Evolutionary conservation across 2,888 invertebrate species (phyloP), one percentile per base, ranked within the genome.

Genomic region (Seladonia tumulorum): DNA sequence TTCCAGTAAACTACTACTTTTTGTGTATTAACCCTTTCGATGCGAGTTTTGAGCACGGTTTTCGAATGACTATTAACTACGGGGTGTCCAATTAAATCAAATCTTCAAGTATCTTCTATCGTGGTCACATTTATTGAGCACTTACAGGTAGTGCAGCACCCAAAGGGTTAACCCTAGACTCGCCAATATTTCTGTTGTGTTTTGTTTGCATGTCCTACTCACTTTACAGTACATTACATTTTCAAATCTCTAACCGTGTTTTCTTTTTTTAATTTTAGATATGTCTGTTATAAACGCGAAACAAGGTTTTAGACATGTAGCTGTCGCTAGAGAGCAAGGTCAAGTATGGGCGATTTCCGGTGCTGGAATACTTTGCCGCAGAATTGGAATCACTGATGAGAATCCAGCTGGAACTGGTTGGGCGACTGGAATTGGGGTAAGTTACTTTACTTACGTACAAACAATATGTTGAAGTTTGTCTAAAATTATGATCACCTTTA

Each of bases 301-400:
- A 82, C 95, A 95, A 92, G 96, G 97, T 35, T 97, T 97, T 93
- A 97, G 97, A 91, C 97, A 97, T 81, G 96, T 98, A 2, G 97
- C 97, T 14, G 97, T 97, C 57, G 97, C 97, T 72, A 93, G 93
- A 18, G 96, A 96, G 75, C 94, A 93, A 66, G 95, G 95, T 25
- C 97, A 97, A 94, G 97, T 98, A 70, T 98, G 98, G 98, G 98
- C 97, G 0, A 96, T 97, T 72, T 97, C 97, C 18, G 95, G 96
- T 74, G 97, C 97, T 87, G 97, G 98, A 22, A 96, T 96, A 39
- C 95, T 98, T 74, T 96, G 97, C 87, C 96, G 97, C 83, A 96
- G 98, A 79, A 96, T 97, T 87, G 98, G 98, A 29, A 97, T 98
- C 60, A 97, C 97, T 18, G 94, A 95, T 71, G 96, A 96, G 60